These are phyloP conservation scores for Apotomis turbidana DNA, from an alignment of 2,888 invertebrate genomes.

Conservation along the genomic window DNA sequence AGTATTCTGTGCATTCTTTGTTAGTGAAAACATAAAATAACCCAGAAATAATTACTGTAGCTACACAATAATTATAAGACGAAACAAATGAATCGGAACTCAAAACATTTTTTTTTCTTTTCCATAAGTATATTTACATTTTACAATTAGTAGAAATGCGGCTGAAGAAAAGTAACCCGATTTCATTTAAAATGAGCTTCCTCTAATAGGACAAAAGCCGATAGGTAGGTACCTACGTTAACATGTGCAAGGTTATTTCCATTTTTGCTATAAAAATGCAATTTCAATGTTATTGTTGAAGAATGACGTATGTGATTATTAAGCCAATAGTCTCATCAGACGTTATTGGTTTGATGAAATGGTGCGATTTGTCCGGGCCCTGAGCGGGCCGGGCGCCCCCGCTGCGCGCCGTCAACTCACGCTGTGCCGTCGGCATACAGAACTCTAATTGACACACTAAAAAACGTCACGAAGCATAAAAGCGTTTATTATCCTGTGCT, in stretches of 20 bases:
- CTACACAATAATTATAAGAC: constrained; percentile 24
- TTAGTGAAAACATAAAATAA: constrained; percentile 42
- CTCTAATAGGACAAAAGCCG: neutral
- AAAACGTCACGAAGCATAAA: constrained; percentile 70
- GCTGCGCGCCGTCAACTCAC: constrained; percentile 61
- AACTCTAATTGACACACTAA: constrained; percentile 83
- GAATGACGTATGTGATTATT: constrained; percentile 1
- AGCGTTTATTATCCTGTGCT: constrained; percentile 53
- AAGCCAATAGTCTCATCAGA: neutral
- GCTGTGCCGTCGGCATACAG: constrained; percentile 77
- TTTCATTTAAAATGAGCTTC: too few relatives aligned
- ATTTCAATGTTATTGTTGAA: neutral
- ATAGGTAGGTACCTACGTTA: too few relatives aligned
- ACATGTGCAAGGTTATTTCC: neutral
- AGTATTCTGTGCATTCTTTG: constrained; percentile 64
- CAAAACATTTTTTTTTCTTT: neutral
- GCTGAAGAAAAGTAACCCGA: too few relatives aligned
- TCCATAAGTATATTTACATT: too few relatives aligned
- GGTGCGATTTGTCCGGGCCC: constrained; percentile 52
- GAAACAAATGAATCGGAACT: constrained; percentile 1
- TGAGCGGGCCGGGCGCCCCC: constrained; percentile 58
- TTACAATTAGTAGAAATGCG: too few relatives aligned
- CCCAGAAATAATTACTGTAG: constrained; percentile 30
- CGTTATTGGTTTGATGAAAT: constrained; percentile 7
- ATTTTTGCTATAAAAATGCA: constrained; percentile 27